These are phyloP conservation scores for Rostratula benghalensis DNA, from an alignment of 2,113 vertebrate genomes.

Conservation along the genomic window DNA sequence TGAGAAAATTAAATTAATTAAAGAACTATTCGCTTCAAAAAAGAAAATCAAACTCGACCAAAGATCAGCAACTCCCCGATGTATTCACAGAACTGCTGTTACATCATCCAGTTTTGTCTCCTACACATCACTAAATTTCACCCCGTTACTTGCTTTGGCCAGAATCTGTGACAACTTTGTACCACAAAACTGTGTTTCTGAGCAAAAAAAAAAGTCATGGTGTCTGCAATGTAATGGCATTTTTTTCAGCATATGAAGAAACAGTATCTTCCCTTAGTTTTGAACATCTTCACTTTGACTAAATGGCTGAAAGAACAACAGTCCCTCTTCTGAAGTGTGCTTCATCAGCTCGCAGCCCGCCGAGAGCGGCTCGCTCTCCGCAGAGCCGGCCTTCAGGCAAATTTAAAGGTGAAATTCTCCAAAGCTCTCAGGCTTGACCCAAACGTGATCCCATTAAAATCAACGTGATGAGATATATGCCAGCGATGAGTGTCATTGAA, in stretches of 20 bases:
- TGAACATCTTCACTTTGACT: not conserved
- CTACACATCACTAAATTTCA: not conserved
- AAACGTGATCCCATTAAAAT: slow-evolving; percentile 41
- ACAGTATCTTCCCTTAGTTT: not conserved
- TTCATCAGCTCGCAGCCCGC: not conserved
- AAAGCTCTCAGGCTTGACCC: not conserved
- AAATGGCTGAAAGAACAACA: not conserved
- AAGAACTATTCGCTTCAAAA: not conserved
- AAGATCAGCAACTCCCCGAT: not conserved
- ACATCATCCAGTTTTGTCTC: not conserved
- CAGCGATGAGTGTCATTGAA: not conserved
- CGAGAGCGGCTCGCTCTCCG: not conserved
- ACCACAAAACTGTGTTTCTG: not conserved
- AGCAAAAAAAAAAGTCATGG: not conserved
- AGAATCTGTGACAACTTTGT: not conserved
- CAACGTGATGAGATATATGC: not conserved
- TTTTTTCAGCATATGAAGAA: not conserved
- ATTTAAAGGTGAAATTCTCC: not conserved
- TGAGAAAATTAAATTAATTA: not conserved
- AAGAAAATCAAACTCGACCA: not conserved
- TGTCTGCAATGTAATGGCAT: not conserved
- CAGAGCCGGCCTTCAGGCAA: not conserved
- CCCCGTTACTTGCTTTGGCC: not conserved
- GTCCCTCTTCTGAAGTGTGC: not conserved
- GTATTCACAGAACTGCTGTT: not conserved